Evolutionary conservation across 2,797 vertebrate species (phyloP).

Genomic region (Lophius americanus): DNA sequence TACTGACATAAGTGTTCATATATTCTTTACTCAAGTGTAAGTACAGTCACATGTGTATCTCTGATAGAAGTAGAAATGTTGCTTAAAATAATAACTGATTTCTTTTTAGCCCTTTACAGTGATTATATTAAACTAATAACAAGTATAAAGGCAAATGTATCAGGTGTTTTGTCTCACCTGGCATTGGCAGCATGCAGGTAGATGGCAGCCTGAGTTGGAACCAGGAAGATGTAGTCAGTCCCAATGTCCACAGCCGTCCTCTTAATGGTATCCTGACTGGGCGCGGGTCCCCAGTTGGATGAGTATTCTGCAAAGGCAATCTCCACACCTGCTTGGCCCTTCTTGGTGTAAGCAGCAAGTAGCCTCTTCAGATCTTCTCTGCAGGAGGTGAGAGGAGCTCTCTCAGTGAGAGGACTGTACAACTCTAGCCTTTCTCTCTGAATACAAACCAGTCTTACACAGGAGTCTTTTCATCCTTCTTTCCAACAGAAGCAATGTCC

Average conservation of each 20-base stretch:
- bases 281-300: slow-evolving; percentile 71
- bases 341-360: slow-evolving; percentile 77
- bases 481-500: slow-evolving; percentile 80
- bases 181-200: slow-evolving; percentile 81
- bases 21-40: too few species aligned
- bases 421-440: background rate
- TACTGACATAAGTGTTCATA: too few species aligned
- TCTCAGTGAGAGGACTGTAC: too few species aligned
- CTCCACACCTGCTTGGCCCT: slow-evolving; percentile 68
- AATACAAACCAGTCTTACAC: slow-evolving; percentile 67
- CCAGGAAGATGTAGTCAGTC: slow-evolving; percentile 87
- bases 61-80: too few species aligned
- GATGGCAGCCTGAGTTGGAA: slow-evolving; percentile 80
- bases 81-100: too few species aligned
- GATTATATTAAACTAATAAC: too few species aligned
- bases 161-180: slow-evolving; percentile 64
- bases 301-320: slow-evolving; percentile 81
- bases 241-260: slow-evolving; percentile 81
- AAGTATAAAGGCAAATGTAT: background rate
- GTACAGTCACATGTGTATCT: too few species aligned
- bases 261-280: slow-evolving; percentile 78
- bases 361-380: slow-evolving; percentile 81
- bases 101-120: too few species aligned
- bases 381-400: background rate
- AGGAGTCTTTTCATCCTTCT: slow-evolving; percentile 62